Evolutionary conservation across 2,113 vertebrate species (phyloP).

Genomic region (Labeo catla): DNA sequence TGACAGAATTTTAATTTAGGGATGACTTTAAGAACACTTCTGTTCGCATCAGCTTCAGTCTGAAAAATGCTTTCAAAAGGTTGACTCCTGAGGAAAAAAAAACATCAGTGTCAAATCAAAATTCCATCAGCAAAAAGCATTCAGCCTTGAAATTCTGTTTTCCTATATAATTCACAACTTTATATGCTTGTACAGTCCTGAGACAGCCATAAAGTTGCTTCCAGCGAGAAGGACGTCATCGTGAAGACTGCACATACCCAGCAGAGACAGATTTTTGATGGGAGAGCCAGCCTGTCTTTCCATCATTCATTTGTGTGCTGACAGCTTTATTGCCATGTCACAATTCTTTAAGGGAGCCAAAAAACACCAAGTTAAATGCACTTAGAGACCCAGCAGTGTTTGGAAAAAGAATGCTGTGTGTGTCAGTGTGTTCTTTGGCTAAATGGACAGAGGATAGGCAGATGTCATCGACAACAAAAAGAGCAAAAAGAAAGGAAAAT

Average conservation of each 20-base stretch:
- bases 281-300: conserved; percentile 61
- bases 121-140: conserved; percentile 12
- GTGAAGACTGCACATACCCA: conserved; percentile 64
- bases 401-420: background rate
- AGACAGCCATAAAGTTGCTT: conserved; percentile 54
- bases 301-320: conserved; percentile 63
- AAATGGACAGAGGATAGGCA: conserved; percentile 7
- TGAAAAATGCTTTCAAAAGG: conserved; percentile 4
- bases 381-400: conserved; percentile 20
- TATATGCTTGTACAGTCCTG: conserved; percentile 25
- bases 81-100: background rate
- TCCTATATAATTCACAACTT: background rate
- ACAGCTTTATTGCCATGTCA: conserved; percentile 72
- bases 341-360: conserved; percentile 61
- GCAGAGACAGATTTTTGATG: conserved; percentile 55
- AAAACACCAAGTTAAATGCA: conserved; percentile 56
- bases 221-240: conserved; percentile 57
- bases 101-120: background rate
- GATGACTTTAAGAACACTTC: background rate
- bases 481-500: background rate
- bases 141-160: conserved; percentile 17
- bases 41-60: background rate
- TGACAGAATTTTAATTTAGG: background rate
- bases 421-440: conserved; percentile 1
- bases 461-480: conserved; percentile 24